Conservation (phyloP, 2,113 vertebrate genomes). For the Phalacrocorax brasilianus region DNA sequence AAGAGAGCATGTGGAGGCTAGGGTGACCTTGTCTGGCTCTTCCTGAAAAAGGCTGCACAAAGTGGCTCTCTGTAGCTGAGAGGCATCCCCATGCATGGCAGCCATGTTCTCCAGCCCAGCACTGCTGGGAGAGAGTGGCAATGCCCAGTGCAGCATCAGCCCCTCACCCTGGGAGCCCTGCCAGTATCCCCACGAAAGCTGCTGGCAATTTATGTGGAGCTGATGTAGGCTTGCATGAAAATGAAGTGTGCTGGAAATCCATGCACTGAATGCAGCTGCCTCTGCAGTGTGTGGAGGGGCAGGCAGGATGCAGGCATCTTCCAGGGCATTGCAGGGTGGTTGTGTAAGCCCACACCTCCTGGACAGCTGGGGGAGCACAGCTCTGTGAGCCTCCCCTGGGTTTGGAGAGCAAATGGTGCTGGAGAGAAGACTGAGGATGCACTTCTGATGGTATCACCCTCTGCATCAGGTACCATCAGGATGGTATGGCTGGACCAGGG, state of each 20-base stretch:
- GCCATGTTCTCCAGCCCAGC: neutral
- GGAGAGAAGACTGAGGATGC: neutral
- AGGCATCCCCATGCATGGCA: neutral
- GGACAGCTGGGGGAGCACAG: neutral
- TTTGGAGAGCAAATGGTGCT: neutral
- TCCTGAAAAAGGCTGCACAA: neutral
- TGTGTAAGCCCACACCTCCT: neutral
- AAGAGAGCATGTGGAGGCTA: neutral
- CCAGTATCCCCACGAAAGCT: neutral
- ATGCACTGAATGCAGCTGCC: neutral
- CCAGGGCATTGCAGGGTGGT: too few relatives aligned
- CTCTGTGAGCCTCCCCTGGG: neutral
- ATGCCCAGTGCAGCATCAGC: neutral
- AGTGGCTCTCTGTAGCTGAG: neutral
- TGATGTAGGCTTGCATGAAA: neutral
- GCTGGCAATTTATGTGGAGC: neutral
- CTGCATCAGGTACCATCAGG: neutral
- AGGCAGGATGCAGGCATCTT: neutral
- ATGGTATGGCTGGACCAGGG: neutral
- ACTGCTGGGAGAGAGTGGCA: neutral
- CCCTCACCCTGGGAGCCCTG: neutral
- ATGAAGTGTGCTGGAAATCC: slow-evolving; percentile 4
- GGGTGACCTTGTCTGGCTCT: slow-evolving; percentile 24
- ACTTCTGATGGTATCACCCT: neutral
- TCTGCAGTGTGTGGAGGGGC: neutral